Conservation (phyloP, 2,113 vertebrate genomes). For the Menidia beryllina region DNA sequence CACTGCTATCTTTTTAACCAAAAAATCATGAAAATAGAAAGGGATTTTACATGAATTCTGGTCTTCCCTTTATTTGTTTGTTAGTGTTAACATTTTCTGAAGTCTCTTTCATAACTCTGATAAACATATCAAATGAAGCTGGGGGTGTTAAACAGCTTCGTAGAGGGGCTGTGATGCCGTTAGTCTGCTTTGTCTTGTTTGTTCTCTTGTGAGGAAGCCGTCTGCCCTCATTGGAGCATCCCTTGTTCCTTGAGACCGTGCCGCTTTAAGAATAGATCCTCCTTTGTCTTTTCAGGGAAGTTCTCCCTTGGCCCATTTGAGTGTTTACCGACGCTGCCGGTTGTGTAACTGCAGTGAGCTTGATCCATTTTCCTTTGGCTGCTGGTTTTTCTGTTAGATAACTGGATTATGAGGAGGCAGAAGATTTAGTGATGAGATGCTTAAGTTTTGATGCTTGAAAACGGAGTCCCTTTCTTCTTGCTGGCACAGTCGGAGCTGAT, state of each 20-base stretch:
- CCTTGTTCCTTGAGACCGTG: conserved; percentile 19
- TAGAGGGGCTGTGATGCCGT: neutral
- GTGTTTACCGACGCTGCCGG: conserved; percentile 32
- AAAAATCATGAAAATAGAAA: no score
- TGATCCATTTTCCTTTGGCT: conserved; percentile 51
- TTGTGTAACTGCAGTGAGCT: conserved; percentile 62
- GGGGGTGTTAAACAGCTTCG: neutral
- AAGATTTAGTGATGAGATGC: conserved; percentile 1
- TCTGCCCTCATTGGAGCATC: no score
- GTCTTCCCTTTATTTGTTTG: no score
- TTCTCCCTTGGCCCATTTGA: conserved; percentile 43
- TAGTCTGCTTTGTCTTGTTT: neutral
- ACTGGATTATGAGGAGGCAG: conserved; percentile 28
- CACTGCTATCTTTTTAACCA: no score
- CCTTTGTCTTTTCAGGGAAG: conserved; percentile 61
- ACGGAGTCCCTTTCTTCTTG: conserved; percentile 11
- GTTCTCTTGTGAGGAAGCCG: no score
- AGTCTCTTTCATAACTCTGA: no score
- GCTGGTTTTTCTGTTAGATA: conserved; percentile 50
- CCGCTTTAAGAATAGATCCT: conserved; percentile 51
- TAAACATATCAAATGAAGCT: conserved; percentile 14
- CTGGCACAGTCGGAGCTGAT: neutral
- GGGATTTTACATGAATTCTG: no score
- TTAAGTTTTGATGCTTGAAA: neutral
- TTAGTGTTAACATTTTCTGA: no score